Base-by-base conservation (phyloP, 2,888 invertebrate species). In the Eristalis arbustorum region DNA sequence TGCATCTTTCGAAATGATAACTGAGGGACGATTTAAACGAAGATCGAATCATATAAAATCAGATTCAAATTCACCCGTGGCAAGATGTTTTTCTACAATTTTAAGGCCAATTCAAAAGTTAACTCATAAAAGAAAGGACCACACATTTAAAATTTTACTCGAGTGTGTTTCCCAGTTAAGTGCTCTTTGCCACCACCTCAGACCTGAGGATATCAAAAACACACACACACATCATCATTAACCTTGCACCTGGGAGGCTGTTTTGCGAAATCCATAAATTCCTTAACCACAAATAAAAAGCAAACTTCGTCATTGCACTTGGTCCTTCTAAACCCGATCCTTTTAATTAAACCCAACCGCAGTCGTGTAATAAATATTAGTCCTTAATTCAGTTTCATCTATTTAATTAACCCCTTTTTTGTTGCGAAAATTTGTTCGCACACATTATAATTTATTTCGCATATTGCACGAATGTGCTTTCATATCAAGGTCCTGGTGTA, bases 351-450 rank as follows among this genome's bases (percentile, higher is more conserved):
- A 71, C 71, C 28, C 49, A 5, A 28, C 40, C 23, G 49, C 18
- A 31, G 14, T n/a, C 63, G 34, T 42, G n/a, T 22, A 22, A 67
- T 67, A 59, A 31, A 59, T 67, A 67, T 49, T 67, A 42, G 49
- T 22, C 72, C 59, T 73, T 67, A 63, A 73, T 67, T 68, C n/a
- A 57, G 40, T 18, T 25, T 37, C 28, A 56, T 69, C 73, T 67
- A 25, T 42, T 68, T 80, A 73, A 74, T 80, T 80, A 80, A 74
- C 67, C 62, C 68, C 40, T 57, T 74, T 68, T 28, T 23, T 13
- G 31, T 6, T 5, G 14, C 4, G 49, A 62, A 67, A n/a, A 74
- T 63, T n/a, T 31, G 31, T 56, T 56, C 37, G 56, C 73, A 80
- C 49, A 68, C 67, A 68, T 59, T 72, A 49, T 49, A 49, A 49